Percentiles rank a stretch among this genome's conserved stretches.
These are phyloP conservation scores for Netelia inedita DNA, from an alignment of 2,888 invertebrate genomes.

Conservation along the genomic window DNA sequence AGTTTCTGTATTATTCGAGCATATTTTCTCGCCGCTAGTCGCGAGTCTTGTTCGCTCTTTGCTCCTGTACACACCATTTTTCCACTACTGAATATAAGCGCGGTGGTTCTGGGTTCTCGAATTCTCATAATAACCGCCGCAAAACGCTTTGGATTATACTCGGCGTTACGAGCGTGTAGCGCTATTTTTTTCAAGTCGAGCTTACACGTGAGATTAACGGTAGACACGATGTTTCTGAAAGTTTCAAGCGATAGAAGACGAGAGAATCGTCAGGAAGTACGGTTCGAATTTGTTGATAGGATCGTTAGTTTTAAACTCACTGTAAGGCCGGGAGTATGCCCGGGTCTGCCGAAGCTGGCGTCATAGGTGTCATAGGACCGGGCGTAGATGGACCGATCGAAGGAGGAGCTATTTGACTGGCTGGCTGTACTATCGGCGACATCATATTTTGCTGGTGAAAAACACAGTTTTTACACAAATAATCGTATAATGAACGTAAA, in stretches of 20 bases:
- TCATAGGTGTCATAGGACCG: conserved; percentile 93
- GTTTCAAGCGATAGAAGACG: conserved; percentile 77
- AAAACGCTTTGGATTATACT: conserved; percentile 99
- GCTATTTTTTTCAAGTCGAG: conserved; percentile 98
- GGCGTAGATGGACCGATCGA: conserved; percentile 91
- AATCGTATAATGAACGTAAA: neutral
- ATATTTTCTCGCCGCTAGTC: conserved; percentile 93
- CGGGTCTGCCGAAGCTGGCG: conserved; percentile 93
- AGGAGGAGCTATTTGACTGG: conserved; percentile 87
- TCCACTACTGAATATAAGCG: conserved; percentile 93
- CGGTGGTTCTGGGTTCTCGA: conserved; percentile 94
- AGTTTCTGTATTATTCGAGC: conserved; percentile 93
- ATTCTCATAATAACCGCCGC: conserved; percentile 99
- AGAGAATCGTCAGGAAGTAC: conserved; percentile 19
- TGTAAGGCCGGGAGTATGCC: conserved; percentile 97
- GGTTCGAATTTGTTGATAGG: neutral
- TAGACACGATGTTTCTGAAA: conserved; percentile 98
- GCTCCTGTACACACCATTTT: conserved; percentile 96
- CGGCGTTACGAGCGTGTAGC: conserved; percentile 98
- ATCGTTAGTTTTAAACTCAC: conserved; percentile 86
- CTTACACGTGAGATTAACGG: conserved; percentile 98
- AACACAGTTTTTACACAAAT: conserved; percentile 7
- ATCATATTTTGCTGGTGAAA: conserved; percentile 91
- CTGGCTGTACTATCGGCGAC: conserved; percentile 92
- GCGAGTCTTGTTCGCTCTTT: conserved; percentile 93